A percentile compares a stretch with the other conserved stretches of the same genome.
Conservation (phyloP, 2,888 invertebrate genomes). For the Liopterus haemorrhoidalis region DNA sequence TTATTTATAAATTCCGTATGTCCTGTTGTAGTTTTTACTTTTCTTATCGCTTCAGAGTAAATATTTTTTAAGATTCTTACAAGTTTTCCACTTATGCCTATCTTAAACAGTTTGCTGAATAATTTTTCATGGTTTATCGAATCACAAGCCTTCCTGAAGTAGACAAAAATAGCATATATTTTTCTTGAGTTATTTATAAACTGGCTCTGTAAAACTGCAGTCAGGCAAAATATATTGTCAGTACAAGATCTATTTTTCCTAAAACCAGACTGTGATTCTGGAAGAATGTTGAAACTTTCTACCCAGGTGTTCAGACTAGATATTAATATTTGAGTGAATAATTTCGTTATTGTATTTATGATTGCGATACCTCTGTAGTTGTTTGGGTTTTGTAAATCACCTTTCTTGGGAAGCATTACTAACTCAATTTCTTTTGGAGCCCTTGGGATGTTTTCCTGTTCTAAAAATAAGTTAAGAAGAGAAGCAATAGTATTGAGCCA, state of each 20-base stretch:
- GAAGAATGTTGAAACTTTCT: conserved; percentile 4
- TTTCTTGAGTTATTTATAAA: conserved; percentile 9
- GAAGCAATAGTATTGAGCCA: background rate
- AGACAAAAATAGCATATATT: conserved; percentile 11
- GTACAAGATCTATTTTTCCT: conserved; percentile 8
- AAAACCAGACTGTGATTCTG: conserved; percentile 9
- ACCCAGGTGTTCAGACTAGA: background rate
- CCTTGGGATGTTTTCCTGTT: conserved; percentile 1
- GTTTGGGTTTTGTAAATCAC: background rate
- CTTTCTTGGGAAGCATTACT: conserved; percentile 5
- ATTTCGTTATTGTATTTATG: conserved; percentile 3
- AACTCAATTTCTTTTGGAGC: conserved; percentile 1
- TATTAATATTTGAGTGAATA: conserved; percentile 5
- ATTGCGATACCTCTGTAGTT: conserved; percentile 5
- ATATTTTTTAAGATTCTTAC: conserved; percentile 9
- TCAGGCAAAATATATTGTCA: conserved; percentile 7
- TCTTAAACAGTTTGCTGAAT: conserved; percentile 6
- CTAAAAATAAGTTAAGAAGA: background rate
- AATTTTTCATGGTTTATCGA: conserved; percentile 5
- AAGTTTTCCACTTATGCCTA: conserved; percentile 8
- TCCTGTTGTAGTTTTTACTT: background rate
- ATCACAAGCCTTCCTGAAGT: conserved; percentile 8
- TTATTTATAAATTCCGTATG: background rate
- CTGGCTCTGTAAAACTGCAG: conserved; percentile 1
- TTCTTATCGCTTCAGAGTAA: conserved; percentile 5